Base-by-base conservation (phyloP, 2,888 invertebrate species). In the Trichogramma evanescens region DNA sequence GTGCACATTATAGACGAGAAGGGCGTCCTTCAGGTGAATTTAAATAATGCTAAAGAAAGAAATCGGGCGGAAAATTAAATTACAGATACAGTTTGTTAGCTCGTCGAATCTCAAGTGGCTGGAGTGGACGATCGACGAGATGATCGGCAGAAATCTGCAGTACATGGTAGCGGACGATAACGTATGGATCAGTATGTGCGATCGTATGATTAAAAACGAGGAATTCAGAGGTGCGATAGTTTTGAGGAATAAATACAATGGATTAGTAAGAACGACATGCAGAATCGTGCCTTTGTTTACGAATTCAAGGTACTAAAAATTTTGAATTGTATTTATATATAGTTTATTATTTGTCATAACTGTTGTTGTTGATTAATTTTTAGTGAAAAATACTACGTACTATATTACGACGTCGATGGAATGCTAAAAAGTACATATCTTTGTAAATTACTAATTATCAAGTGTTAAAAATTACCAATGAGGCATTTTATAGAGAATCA, bases 1-100 rank as follows among this genome's bases (percentile, higher is more conserved):
- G 86, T 95, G 13, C 89, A 94, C 68, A 86, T 96, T 67, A 93
- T 94, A 26, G 92, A 93, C 76, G 89, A 90, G 71, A 85, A 88
- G 71, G 89, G 91, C 74, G 84, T 87, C 78, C 86, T 95, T 76
- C 87, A 91, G 82, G 91, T 90, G 52, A 49, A 45, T 54, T 13
- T 13, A 1, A 13, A 13, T 13, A 13, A 13, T 13, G 13, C 13
- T 2, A 2, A 13, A 13, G 13, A 13, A 13, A 13, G 13, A 13
- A 13, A 26, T 26, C 26, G 26, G 26, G 26, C 26, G 26, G 26
- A 26, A 26, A 26, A 26, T 39, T 48, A 3, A 4, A 13, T 10
- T 38, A 48, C 40, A 54, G 41, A 78, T 79, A 54, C 82, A 95
- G 91, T 90, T 92, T 76, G 88, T 91, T 67, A 95, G 95, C 79